Base-by-base conservation (phyloP, 2,888 invertebrate genomes). In the Pocota personata region DNA sequence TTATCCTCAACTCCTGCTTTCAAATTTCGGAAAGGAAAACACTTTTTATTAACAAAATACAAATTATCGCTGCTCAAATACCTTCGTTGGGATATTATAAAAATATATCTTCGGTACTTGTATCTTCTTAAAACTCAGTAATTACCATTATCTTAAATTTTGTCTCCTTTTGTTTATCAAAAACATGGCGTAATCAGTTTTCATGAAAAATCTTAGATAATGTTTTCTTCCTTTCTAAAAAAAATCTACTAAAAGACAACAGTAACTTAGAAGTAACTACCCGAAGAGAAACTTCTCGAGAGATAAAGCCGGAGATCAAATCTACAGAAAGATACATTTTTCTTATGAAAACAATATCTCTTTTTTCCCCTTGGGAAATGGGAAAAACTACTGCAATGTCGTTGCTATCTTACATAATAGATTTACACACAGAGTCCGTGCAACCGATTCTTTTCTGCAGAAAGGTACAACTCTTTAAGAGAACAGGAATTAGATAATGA, bases 401-500 rank as follows among this genome's bases (percentile, higher is more conserved):
- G 27, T 46, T 19, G 27, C 27, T n/a, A 24, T n/a, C 30, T 52
- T 30, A 46, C 40, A 35, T 46, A 48, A 57, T 8, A 30, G 27
- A 58, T 58, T 58, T 58, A 21, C 14, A 32, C 32, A 46, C 32
- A 46, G 30, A 55, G 12, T 50, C 4, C n/a, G 7, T 27, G 10
- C 57, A 50, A 35, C 30, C 50, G 46, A 43, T 57, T 48, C 57
- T 10, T 48, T 30, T 7, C 16, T 14, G 5, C 40, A 24, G n/a
- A 16, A 50, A 50, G 67, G 75, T 55, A 46, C 21, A 48, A 55
- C 43, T 58, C 50, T 16, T 40, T 66, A 50, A 35, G 40, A 43
- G 66, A 66, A 57, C 43, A 37, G 32, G 64, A 79, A 79, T 72
- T 79, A 66, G 58, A 32, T 57, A 66, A 64, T 48, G 76, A 40